phyloP scores from a whole-genome alignment of 2,113 vertebrate species.

The Uropsilus gracilis region DNA sequence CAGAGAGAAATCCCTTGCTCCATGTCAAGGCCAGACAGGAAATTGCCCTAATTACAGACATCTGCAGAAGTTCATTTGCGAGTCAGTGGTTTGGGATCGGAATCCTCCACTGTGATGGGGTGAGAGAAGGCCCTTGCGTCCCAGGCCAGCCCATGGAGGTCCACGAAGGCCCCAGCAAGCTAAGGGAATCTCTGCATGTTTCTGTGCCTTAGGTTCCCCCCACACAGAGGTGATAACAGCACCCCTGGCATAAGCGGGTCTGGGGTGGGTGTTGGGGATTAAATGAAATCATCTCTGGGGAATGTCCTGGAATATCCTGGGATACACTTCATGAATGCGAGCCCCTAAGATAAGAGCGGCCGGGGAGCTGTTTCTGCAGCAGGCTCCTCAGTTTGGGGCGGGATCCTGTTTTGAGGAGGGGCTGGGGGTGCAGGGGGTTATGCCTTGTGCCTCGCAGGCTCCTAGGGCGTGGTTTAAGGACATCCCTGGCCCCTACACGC shows the following conservation, averaged over 20 bases:
- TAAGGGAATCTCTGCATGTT: neutral
- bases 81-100: constrained; percentile 3
- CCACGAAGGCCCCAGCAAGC: neutral
- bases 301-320: neutral
- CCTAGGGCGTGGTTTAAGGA: too few species aligned
- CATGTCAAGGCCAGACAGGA: neutral
- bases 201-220: neutral
- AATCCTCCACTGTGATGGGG: neutral
- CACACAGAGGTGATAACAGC: neutral
- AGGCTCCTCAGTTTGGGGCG: neutral
- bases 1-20: neutral
- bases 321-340: neutral
- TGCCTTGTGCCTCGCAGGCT: neutral
- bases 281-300: neutral
- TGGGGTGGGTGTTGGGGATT: neutral
- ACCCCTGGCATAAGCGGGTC: neutral
- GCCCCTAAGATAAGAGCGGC: neutral
- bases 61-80: neutral
- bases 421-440: too few species aligned
- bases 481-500: neutral
- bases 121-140: neutral
- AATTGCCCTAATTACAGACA: neutral
- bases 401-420: neutral
- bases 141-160: neutral
- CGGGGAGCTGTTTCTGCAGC: neutral